Conservation (phyloP, 2,113 vertebrate genomes). For the Neolamprologus cancellatus region DNA sequence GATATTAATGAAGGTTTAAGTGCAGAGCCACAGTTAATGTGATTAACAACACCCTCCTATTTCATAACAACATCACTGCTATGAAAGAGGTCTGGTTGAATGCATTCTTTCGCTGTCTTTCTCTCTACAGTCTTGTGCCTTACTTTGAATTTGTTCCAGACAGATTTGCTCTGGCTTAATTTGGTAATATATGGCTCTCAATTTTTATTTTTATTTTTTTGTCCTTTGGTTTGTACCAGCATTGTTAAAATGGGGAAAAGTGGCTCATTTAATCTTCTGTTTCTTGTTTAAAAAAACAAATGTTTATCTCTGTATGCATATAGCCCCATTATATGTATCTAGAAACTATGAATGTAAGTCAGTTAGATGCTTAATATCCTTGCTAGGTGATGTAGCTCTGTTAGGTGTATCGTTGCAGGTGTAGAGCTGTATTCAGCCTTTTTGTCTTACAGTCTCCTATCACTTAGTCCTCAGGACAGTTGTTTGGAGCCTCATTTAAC, state of each 20-base stretch:
- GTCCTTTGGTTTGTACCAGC: conserved; percentile 32
- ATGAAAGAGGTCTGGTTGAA: not conserved
- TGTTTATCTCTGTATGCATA: conserved; percentile 44
- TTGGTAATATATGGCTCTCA: not conserved
- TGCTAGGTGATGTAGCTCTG: conserved; percentile 45
- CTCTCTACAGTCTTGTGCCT: conserved; percentile 52
- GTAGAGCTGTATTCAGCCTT: conserved; percentile 28
- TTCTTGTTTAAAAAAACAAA: not conserved
- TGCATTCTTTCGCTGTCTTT: not conserved
- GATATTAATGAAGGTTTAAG: not conserved
- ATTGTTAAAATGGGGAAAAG: not conserved
- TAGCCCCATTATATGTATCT: conserved; percentile 45
- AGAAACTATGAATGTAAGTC: conserved; percentile 58
- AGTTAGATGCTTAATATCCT: conserved; percentile 51
- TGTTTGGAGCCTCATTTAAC: conserved; percentile 46
- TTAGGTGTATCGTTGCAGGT: conserved; percentile 38
- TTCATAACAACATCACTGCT: not conserved
- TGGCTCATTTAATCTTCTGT: conserved; percentile 22
- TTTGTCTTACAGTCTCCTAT: conserved; percentile 6
- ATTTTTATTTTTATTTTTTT: not conserved
- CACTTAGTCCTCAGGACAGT: not conserved
- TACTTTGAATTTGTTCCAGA: conserved; percentile 38
- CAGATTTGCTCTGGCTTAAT: not conserved
- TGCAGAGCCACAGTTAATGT: not conserved
- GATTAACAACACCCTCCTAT: not conserved